phyloP scores from a whole-genome alignment of 2,888 invertebrate species.

The Rhodophaea formosa region DNA sequence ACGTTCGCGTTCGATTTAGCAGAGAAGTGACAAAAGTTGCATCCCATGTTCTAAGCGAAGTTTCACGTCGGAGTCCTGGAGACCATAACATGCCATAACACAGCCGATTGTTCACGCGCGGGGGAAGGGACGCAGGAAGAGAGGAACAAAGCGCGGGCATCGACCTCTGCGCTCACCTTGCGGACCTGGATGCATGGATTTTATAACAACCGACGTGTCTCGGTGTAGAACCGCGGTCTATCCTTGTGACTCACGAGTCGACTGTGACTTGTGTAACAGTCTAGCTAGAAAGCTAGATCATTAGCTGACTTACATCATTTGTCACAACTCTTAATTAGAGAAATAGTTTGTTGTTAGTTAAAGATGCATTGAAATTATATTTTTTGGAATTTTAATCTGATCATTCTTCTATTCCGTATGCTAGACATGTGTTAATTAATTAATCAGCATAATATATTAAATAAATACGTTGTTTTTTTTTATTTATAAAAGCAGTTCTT shows the following conservation, averaged over 20 bases:
- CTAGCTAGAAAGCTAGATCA: not conserved
- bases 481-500: not conserved
- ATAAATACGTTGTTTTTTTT: not conserved
- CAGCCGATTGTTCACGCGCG: conserved; percentile 45
- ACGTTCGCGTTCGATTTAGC: conserved; percentile 12
- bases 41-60: conserved; percentile 26
- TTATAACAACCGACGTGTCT: conserved; percentile 41
- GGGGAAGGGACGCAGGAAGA: conserved; percentile 34
- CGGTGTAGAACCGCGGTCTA: conserved; percentile 24
- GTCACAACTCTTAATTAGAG: not conserved
- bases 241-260: conserved; percentile 20
- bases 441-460: not conserved
- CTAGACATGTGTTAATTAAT: not conserved
- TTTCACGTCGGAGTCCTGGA: conserved; percentile 44
- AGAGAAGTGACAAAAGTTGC: conserved; percentile 9
- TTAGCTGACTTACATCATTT: not conserved
- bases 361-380: not conserved
- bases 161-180: conserved; percentile 57
- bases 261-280: not conserved
- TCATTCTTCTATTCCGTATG: not conserved
- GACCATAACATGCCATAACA: conserved; percentile 48
- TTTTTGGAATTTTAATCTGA: not conserved
- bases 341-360: not conserved
- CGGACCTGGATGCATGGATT: conserved; percentile 30
- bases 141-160: conserved; percentile 69